Conservation (phyloP, 2,113 vertebrate genomes). For the Psophia crepitans region DNA sequence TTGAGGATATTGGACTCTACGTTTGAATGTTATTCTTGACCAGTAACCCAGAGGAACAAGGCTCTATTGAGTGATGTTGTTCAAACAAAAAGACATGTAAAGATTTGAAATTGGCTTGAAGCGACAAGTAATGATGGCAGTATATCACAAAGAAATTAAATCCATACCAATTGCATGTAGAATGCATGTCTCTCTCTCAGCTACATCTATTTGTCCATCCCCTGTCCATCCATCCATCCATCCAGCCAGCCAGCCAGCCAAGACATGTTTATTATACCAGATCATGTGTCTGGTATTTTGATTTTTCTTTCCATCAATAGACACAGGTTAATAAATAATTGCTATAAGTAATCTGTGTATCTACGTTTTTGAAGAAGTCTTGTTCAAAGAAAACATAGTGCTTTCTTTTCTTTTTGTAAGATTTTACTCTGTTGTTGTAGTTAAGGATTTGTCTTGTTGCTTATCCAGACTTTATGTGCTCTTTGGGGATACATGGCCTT, state of each 20-base stretch:
- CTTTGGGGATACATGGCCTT: not conserved
- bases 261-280: not conserved
- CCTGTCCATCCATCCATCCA: not conserved
- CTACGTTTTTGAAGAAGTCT: not conserved
- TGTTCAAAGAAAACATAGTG: not conserved
- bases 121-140: not conserved
- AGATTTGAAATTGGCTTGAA: not conserved
- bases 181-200: not conserved
- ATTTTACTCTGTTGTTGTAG: not conserved
- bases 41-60: not conserved
- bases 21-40: not conserved
- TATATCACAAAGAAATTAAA: not conserved
- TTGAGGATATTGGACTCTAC: not conserved
- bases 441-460: not conserved
- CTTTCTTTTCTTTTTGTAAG: not conserved
- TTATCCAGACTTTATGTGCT: not conserved
- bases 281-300: not conserved
- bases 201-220: not conserved
- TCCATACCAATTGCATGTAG: not conserved
- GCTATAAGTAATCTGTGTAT: not conserved
- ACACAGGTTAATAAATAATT: not conserved
- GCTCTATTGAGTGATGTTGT: not conserved
- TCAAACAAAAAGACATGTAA: not conserved
- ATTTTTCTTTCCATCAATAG: not conserved
- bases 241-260: not conserved